Percentiles rank a stretch among this genome's conserved stretches.
phyloP scores from a whole-genome alignment of 2,797 vertebrate genomes.

The Pempheris klunzingeri region DNA sequence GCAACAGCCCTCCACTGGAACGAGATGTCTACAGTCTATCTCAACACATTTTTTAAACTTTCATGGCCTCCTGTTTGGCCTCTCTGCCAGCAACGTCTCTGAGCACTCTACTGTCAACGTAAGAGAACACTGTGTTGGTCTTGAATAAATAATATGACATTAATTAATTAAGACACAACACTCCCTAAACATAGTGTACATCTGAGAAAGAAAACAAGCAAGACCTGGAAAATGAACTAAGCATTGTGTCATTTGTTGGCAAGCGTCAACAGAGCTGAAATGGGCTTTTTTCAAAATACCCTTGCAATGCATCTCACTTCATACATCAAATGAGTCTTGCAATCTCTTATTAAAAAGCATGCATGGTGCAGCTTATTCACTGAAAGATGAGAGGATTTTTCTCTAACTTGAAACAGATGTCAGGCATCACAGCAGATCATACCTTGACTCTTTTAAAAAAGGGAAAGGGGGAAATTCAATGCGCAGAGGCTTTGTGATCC shows the following conservation, averaged over 20 bases:
- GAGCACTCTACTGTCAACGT: constrained; percentile 38
- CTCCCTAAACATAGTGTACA: constrained; percentile 56
- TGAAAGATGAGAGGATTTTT: constrained; percentile 44
- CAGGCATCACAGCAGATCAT: constrained; percentile 86
- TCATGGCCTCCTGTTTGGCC: constrained; percentile 60
- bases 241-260: constrained; percentile 48
- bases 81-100: constrained; percentile 44
- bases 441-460: constrained; percentile 81
- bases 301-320: constrained; percentile 53
- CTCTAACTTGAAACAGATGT: constrained; percentile 85
- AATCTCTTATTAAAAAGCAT: constrained; percentile 56
- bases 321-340: constrained; percentile 56
- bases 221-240: constrained; percentile 47
- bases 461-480: constrained; percentile 77
- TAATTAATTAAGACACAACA: constrained; percentile 68
- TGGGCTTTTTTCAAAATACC: constrained; percentile 11
- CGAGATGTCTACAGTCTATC: constrained; percentile 59
- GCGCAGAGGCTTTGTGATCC: constrained; percentile 84
- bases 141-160: constrained; percentile 72
- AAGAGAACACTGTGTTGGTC: constrained; percentile 68
- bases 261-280: constrained; percentile 26
- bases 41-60: constrained; percentile 70
- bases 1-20: constrained; percentile 57
- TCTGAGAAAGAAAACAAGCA: constrained; percentile 44
- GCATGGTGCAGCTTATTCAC: constrained; percentile 37